Conservation (phyloP, 2,797 vertebrate genomes). For the Lagocephalus sceleratus region DNA sequence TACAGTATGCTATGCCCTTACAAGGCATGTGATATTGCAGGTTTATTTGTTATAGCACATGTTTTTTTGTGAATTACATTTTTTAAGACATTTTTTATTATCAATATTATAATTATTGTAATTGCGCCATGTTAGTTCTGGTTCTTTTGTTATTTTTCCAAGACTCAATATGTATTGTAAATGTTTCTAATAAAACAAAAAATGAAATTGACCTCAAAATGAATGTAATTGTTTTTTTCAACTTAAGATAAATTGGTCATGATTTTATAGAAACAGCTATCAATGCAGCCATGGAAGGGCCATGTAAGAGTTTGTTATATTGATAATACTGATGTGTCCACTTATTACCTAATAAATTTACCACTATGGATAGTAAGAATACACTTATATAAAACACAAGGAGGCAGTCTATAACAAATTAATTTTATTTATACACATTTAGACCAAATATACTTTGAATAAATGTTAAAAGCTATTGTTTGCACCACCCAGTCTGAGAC, state of each 20-base stretch:
- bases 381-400: constrained; percentile 21
- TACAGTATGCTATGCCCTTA: constrained; percentile 73
- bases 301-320: no score
- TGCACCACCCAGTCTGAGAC: constrained; percentile 59
- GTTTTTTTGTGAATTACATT: constrained; percentile 78
- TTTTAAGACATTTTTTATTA: constrained; percentile 79
- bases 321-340: background rate
- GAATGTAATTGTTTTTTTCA: constrained; percentile 14
- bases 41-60: constrained; percentile 81
- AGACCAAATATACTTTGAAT: constrained; percentile 73
- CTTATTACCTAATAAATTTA: background rate
- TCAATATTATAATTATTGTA: constrained; percentile 83
- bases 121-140: constrained; percentile 84
- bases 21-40: constrained; percentile 75
- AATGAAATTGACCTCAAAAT: constrained; percentile 69
- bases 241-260: background rate
- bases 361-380: background rate
- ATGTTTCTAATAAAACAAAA: constrained; percentile 87
- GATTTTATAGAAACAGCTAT: background rate
- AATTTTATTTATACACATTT: constrained; percentile 72
- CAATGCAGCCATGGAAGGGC: no score
- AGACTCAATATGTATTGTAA: constrained; percentile 85
- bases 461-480: constrained; percentile 59
- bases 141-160: constrained; percentile 80
- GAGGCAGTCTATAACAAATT: constrained; percentile 61